phyloP scores from a whole-genome alignment of 2,797 vertebrate species.

The Graptemys geographica region DNA sequence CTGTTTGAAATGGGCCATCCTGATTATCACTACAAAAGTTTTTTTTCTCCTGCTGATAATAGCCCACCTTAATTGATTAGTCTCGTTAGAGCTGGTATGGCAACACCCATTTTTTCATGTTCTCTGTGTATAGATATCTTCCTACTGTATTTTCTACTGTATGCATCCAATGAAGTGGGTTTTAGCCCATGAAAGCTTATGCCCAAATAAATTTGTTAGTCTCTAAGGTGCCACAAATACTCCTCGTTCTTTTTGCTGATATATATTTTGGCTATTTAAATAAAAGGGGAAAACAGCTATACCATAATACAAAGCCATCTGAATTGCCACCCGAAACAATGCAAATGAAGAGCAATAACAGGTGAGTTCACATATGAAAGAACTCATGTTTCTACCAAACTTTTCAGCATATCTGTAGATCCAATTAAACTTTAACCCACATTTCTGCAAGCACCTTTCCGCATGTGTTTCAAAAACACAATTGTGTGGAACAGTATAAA shows the following conservation, averaged over 20 bases:
- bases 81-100: too few species aligned
- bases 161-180: too few species aligned
- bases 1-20: too few species aligned
- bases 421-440: neutral
- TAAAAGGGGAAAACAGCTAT: neutral
- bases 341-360: neutral
- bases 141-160: too few species aligned
- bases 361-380: neutral
- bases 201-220: too few species aligned
- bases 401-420: neutral
- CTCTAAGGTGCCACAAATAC: too few species aligned
- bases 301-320: neutral
- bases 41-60: too few species aligned
- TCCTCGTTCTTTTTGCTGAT: neutral
- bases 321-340: neutral
- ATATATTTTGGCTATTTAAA: neutral
- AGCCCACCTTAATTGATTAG: too few species aligned
- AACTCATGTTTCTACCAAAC: neutral
- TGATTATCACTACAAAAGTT: too few species aligned
- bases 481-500: rapidly evolving
- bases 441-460: neutral
- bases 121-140: too few species aligned
- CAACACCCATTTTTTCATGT: too few species aligned
- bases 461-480: neutral
- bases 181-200: too few species aligned